Evolutionary conservation across 2,888 invertebrate genomes (phyloP).

Genomic region (Orthosia gothica): DNA sequence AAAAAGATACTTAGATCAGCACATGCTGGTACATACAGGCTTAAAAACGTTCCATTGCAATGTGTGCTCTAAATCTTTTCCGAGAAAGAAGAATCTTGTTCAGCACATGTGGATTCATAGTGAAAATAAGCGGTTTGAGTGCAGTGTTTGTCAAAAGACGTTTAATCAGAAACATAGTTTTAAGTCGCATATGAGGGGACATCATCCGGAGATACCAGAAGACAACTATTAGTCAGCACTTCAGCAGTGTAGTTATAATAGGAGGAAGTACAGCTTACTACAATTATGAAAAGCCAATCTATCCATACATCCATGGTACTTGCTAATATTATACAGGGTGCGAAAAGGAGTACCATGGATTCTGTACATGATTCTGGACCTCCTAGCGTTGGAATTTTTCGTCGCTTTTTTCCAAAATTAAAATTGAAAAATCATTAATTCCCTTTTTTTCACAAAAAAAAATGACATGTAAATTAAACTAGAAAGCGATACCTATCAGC

Average conservation of each 20-base stretch:
- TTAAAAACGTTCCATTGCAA: conserved; percentile 88
- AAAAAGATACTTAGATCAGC: conserved; percentile 81
- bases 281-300: no score
- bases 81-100: conserved; percentile 82
- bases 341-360: no score
- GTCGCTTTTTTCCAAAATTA: no score
- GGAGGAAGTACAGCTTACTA: no score
- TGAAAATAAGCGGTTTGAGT: conserved; percentile 83
- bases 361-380: no score
- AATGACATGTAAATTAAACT: no score
- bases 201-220: conserved; percentile 78
- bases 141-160: conserved; percentile 83
- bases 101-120: conserved; percentile 88
- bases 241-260: not conserved
- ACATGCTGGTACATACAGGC: conserved; percentile 89
- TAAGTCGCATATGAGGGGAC: conserved; percentile 84
- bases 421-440: no score
- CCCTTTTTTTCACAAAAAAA: no score
- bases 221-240: conserved; percentile 34
- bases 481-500: no score
- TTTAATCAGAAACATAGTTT: conserved; percentile 86
- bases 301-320: no score
- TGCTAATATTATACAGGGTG: no score
- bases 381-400: no score
- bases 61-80: conserved; percentile 86